phyloP scores from a whole-genome alignment of 2,888 invertebrate species.

The Bibio marci region DNA sequence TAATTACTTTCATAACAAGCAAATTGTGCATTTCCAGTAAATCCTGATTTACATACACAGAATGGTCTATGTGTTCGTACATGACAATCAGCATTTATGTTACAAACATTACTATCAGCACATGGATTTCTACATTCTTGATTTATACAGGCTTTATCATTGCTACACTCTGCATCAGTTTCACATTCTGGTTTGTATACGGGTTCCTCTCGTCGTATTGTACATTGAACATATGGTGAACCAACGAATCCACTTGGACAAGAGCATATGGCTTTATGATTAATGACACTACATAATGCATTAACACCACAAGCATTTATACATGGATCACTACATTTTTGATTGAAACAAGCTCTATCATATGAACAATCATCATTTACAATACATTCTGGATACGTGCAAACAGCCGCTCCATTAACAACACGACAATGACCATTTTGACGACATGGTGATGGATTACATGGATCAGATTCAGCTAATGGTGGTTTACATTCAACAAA shows the following conservation, averaged over 20 bases:
- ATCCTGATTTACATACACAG: slow-evolving; percentile 67
- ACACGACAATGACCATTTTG: slow-evolving; percentile 66
- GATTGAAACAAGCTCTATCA: slow-evolving; percentile 62
- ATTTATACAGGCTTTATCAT: slow-evolving; percentile 67
- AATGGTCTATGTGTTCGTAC: slow-evolving; percentile 63
- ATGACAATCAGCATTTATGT: slow-evolving; percentile 59
- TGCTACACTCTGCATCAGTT: slow-evolving; percentile 60
- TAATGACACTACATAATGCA: slow-evolving; percentile 59
- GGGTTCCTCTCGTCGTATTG: slow-evolving; percentile 28
- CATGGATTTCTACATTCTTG: slow-evolving; percentile 61
- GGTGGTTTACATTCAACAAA: slow-evolving; percentile 45
- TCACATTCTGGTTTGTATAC: slow-evolving; percentile 57
- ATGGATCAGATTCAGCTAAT: slow-evolving; percentile 43
- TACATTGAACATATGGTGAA: slow-evolving; percentile 58
- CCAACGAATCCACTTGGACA: slow-evolving; percentile 67
- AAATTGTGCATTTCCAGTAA: slow-evolving; percentile 65
- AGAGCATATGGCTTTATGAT: slow-evolving; percentile 68
- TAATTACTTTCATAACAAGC: slow-evolving; percentile 56
- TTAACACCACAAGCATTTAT: slow-evolving; percentile 67
- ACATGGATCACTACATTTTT: slow-evolving; percentile 73
- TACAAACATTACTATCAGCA: slow-evolving; percentile 47
- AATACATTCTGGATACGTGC: slow-evolving; percentile 73
- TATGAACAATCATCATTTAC: slow-evolving; percentile 77
- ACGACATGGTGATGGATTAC: slow-evolving; percentile 69
- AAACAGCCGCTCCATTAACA: slow-evolving; percentile 49